These are phyloP conservation scores for Oceanites oceanicus DNA, from an alignment of 2,113 vertebrate genomes.

Conservation along the genomic window DNA sequence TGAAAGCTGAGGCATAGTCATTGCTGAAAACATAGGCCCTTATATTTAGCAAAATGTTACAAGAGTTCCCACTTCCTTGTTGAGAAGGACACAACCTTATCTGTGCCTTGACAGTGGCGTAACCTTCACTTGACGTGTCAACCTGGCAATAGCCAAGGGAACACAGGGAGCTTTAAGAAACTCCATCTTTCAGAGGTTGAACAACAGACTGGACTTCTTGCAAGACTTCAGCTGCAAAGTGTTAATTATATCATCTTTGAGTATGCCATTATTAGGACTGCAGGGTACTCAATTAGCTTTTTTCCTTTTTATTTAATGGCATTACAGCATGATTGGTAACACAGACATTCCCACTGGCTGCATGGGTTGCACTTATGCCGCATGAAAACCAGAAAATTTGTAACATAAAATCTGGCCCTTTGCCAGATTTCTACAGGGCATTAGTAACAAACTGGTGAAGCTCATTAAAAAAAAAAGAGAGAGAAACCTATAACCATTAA, in stretches of 20 bases:
- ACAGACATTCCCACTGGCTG: conserved; percentile 70
- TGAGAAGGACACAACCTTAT: background rate
- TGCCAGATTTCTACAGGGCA: conserved; percentile 97
- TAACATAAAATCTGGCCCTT: conserved; percentile 85
- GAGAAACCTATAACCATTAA: conserved; percentile 99
- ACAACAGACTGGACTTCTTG: background rate
- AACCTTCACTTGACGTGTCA: background rate
- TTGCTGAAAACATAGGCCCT: background rate
- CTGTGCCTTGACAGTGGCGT: background rate
- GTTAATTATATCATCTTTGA: conserved; percentile 32
- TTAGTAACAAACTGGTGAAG: conserved; percentile 99
- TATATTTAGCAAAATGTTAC: background rate
- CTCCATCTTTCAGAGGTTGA: background rate
- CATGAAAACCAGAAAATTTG: conserved; percentile 84
- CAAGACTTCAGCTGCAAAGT: conserved; percentile 51
- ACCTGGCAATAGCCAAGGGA: background rate
- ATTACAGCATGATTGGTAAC: conserved; percentile 66
- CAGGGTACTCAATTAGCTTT: conserved; percentile 52
- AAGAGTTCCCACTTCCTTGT: background rate
- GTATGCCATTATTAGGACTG: conserved; percentile 8
- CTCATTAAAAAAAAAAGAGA: conserved; percentile 91
- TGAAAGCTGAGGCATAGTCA: background rate
- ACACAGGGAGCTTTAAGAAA: background rate
- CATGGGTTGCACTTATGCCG: conserved; percentile 79
- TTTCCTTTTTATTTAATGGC: conserved; percentile 47